Conservation (phyloP, 2,113 vertebrate species). For the Pycnonotus jocosus region DNA sequence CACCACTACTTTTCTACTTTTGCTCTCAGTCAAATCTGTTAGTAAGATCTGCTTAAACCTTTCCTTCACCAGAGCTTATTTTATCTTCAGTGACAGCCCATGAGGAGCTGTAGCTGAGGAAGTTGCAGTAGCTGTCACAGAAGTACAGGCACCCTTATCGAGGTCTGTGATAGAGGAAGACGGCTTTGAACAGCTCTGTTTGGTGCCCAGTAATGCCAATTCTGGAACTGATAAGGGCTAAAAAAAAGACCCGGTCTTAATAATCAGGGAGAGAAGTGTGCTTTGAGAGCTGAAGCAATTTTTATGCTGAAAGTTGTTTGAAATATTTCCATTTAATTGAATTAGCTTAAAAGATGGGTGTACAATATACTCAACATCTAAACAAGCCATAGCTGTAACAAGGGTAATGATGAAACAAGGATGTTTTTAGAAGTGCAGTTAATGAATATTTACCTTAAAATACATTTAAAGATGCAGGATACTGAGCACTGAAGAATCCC, state of each 20-base stretch:
- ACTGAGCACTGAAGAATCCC: neutral
- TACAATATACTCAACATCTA: neutral
- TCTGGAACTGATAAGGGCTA: neutral
- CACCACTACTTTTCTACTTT: neutral
- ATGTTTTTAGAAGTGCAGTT: neutral
- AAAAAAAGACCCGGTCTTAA: neutral
- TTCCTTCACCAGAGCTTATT: neutral
- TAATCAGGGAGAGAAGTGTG: neutral
- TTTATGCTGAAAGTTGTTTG: neutral
- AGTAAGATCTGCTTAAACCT: neutral
- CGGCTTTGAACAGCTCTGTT: neutral
- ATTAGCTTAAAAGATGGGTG: neutral
- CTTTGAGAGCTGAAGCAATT: neutral
- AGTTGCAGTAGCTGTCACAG: neutral
- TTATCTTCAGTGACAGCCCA: neutral
- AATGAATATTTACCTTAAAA: neutral
- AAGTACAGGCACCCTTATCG: neutral
- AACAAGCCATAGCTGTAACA: neutral
- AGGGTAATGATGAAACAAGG: neutral
- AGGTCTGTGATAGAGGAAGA: neutral
- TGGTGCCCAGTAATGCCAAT: neutral
- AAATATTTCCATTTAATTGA: neutral
- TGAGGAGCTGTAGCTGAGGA: neutral
- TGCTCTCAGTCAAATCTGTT: neutral
- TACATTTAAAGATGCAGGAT: neutral